A percentile compares a stretch with the other conserved stretches of the same genome.
These are phyloP conservation scores for Oikopleura dioica DNA, from an alignment of 23 tunicate genomes.

Conservation along the genomic window DNA sequence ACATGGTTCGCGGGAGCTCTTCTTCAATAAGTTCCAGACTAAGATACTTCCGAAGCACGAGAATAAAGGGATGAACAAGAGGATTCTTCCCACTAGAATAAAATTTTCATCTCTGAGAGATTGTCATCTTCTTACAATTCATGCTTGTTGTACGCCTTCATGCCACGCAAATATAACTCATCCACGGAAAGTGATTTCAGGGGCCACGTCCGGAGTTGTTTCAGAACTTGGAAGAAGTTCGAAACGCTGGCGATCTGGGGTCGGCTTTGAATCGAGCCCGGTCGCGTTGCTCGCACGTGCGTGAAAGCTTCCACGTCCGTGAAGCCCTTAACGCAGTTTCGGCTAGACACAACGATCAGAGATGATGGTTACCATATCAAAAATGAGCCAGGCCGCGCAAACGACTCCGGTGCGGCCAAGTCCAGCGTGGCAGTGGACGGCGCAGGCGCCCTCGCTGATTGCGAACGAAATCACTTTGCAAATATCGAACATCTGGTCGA, in stretches of 20 bases:
- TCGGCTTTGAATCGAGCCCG: slow-evolving; percentile 69
- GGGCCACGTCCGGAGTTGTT: slow-evolving; percentile 19
- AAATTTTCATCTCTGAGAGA: not conserved
- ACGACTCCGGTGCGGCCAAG: slow-evolving; percentile 60
- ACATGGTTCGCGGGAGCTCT: too few species aligned
- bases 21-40: too few species aligned
- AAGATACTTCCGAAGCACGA: not conserved
- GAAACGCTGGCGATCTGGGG: slow-evolving; percentile 73
- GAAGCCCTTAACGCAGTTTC: slow-evolving; percentile 33
- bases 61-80: not conserved
- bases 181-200: not conserved
- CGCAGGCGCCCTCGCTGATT: slow-evolving; percentile 62
- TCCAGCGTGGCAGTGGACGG: slow-evolving; percentile 97
- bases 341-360: not conserved
- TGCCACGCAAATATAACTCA: not conserved
- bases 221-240: slow-evolving; percentile 45
- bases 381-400: not conserved
- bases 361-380: not conserved
- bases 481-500: slow-evolving; percentile 67
- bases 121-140: not conserved
- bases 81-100: not conserved
- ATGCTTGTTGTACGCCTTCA: not conserved
- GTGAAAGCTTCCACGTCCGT: slow-evolving; percentile 47
- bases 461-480: slow-evolving; percentile 89
- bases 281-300: slow-evolving; percentile 37